A percentile compares a stretch with the other conserved stretches of the same genome.
Conservation (phyloP, 2,797 vertebrate genomes). For the Sparus aurata region DNA sequence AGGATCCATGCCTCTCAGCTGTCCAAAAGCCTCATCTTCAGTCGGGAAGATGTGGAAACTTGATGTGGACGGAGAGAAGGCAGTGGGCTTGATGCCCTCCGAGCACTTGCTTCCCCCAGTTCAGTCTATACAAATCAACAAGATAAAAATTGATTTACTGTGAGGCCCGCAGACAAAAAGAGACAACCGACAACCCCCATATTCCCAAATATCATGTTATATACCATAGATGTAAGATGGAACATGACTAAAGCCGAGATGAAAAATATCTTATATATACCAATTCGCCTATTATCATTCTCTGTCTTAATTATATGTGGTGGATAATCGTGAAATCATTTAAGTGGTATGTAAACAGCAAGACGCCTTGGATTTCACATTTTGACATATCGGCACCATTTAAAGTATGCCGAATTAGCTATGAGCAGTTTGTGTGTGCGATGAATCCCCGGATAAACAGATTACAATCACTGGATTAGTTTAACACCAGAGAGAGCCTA, state of each 20-base stretch:
- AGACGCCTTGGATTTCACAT: no score
- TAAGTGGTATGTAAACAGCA: no score
- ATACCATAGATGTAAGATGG: neutral
- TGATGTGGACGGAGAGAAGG: slow-evolving; percentile 48
- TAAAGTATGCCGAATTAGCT: no score
- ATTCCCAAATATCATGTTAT: neutral
- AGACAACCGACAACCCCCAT: neutral
- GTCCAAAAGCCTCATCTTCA: slow-evolving; percentile 62
- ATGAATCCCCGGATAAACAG: no score
- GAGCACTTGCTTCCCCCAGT: slow-evolving; percentile 32
- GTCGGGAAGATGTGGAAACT: slow-evolving; percentile 56
- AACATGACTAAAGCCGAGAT: neutral
- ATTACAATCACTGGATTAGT: no score
- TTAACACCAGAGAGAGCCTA: no score
- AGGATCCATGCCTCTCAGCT: slow-evolving; percentile 60
- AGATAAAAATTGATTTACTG: slow-evolving; percentile 25
- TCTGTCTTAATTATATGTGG: neutral
- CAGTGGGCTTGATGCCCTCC: slow-evolving; percentile 41
- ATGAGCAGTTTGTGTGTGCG: no score
- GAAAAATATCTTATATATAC: neutral
- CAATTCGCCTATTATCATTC: neutral
- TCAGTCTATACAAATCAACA: slow-evolving; percentile 49
- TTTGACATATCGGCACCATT: no score
- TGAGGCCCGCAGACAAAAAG: slow-evolving; percentile 7
- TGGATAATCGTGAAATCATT: neutral